These are phyloP conservation scores for Crossocerus cetratus DNA, from an alignment of 2,888 invertebrate genomes.

Conservation along the genomic window DNA sequence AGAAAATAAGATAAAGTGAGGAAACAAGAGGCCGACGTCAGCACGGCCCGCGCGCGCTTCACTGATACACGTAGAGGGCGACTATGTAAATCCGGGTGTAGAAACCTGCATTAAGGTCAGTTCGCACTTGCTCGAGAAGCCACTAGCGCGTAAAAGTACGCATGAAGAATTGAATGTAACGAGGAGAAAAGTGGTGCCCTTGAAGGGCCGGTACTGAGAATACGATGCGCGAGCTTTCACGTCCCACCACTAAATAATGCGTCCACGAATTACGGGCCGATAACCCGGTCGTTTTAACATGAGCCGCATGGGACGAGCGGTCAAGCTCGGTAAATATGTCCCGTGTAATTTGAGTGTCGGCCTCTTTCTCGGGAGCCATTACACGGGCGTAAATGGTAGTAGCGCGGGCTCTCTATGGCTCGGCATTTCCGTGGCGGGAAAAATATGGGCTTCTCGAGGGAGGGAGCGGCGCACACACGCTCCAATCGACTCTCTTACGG, in stretches of 20 bases:
- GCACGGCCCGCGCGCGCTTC: conserved; percentile 14
- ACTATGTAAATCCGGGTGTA: conserved; percentile 43
- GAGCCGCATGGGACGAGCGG: background rate
- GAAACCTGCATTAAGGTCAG: conserved; percentile 15
- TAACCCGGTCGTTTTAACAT: background rate
- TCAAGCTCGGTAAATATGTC: background rate
- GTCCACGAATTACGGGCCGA: background rate
- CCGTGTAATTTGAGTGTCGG: background rate
- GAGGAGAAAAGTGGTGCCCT: background rate
- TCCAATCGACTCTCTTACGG: conserved; percentile 42
- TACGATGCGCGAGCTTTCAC: too few relatives aligned
- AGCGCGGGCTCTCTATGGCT: conserved; percentile 27
- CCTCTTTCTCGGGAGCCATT: conserved; percentile 7
- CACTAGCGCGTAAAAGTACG: background rate
- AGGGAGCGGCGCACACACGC: conserved; percentile 26
- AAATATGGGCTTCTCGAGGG: conserved; percentile 36
- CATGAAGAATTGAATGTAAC: background rate
- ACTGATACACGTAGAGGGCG: conserved; percentile 12
- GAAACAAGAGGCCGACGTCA: conserved; percentile 12
- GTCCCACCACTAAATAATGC: background rate
- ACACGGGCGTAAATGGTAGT: conserved; percentile 10
- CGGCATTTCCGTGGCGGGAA: conserved; percentile 40
- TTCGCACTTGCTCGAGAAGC: background rate
- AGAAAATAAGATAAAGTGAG: background rate
- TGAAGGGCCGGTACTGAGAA: background rate